phyloP scores from a whole-genome alignment of 37 sponge, comb jelly and placozoan genomes.

The Geodia barretti region DNA sequence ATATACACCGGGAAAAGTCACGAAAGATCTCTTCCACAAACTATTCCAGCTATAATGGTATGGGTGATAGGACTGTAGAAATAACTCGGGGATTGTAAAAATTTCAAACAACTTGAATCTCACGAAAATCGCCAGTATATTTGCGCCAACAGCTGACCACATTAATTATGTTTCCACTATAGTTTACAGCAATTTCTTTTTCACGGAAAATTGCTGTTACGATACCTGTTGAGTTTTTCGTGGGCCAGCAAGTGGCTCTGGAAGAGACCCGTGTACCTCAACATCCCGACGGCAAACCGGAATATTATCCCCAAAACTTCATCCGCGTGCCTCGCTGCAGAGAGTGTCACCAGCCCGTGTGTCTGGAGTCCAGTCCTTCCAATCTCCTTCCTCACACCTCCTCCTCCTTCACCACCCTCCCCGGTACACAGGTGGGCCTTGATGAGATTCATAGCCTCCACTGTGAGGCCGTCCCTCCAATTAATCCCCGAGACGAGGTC shows the following conservation, averaged over 20 bases:
- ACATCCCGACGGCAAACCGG: slow-evolving; percentile 65
- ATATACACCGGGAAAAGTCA: too few relatives aligned
- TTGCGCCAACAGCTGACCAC: too few relatives aligned
- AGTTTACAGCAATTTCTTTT: too few relatives aligned
- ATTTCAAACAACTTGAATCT: too few relatives aligned
- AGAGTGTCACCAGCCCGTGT: slow-evolving; percentile 47
- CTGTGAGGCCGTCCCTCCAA: slow-evolving; percentile 78
- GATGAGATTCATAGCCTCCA: slow-evolving; percentile 59
- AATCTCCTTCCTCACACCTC: neutral
- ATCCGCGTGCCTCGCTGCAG: slow-evolving; percentile 69
- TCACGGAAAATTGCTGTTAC: neutral
- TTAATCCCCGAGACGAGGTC: slow-evolving; percentile 66
- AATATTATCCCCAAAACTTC: slow-evolving; percentile 72
- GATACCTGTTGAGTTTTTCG: slow-evolving; percentile 39
- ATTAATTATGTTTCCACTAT: too few relatives aligned
- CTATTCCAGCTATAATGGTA: too few relatives aligned
- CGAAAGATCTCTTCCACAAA: too few relatives aligned
- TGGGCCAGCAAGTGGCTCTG: slow-evolving; percentile 32
- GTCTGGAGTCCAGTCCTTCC: neutral
- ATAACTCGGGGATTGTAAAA: too few relatives aligned
- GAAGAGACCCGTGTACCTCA: slow-evolving; percentile 45
- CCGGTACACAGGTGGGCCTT: slow-evolving; percentile 47
- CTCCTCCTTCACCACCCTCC: neutral
- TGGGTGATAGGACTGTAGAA: too few relatives aligned
- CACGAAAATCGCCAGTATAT: too few relatives aligned